Conservation (phyloP, 2,888 invertebrate genomes). For the Caenorhabditis macrosperma region DNA sequence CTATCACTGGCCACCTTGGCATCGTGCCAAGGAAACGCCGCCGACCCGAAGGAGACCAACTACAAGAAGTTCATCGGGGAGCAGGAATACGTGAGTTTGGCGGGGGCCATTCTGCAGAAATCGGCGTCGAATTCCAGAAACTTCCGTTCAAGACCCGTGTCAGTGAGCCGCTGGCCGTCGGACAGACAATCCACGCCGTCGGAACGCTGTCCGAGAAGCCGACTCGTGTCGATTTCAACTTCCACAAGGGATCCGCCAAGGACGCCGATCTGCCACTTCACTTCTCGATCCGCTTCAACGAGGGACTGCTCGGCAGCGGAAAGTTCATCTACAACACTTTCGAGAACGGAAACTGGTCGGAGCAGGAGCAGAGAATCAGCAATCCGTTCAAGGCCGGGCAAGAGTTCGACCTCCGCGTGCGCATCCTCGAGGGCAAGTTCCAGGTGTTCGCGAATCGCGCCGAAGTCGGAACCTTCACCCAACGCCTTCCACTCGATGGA, state of each 20-base stretch:
- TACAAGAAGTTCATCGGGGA: slow-evolving; percentile 79
- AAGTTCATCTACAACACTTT: slow-evolving; percentile 78
- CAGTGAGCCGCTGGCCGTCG: slow-evolving; percentile 77
- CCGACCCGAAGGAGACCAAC: slow-evolving; percentile 68
- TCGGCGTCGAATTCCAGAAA: slow-evolving; percentile 63
- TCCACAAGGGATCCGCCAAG: slow-evolving; percentile 77
- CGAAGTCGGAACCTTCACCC: slow-evolving; percentile 78
- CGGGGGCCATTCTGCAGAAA: not conserved
- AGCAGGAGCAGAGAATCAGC: slow-evolving; percentile 76
- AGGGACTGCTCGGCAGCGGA: slow-evolving; percentile 71
- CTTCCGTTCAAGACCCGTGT: slow-evolving; percentile 80
- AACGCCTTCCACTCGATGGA: slow-evolving; percentile 75
- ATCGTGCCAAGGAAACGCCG: slow-evolving; percentile 57
- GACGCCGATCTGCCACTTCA: slow-evolving; percentile 79
- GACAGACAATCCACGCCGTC: slow-evolving; percentile 79
- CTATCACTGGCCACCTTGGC: slow-evolving; percentile 38
- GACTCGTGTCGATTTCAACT: slow-evolving; percentile 79
- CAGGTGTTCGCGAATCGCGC: slow-evolving; percentile 78
- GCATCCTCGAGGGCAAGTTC: slow-evolving; percentile 77
- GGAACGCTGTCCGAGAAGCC: slow-evolving; percentile 77
- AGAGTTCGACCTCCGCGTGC: slow-evolving; percentile 78
- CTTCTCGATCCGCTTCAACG: slow-evolving; percentile 79
- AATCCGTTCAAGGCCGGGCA: slow-evolving; percentile 77
- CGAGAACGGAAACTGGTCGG: slow-evolving; percentile 78
- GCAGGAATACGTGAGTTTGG: slow-evolving; percentile 69